phyloP scores from a whole-genome alignment of 2,888 invertebrate genomes.

The Cinara cedri region DNA sequence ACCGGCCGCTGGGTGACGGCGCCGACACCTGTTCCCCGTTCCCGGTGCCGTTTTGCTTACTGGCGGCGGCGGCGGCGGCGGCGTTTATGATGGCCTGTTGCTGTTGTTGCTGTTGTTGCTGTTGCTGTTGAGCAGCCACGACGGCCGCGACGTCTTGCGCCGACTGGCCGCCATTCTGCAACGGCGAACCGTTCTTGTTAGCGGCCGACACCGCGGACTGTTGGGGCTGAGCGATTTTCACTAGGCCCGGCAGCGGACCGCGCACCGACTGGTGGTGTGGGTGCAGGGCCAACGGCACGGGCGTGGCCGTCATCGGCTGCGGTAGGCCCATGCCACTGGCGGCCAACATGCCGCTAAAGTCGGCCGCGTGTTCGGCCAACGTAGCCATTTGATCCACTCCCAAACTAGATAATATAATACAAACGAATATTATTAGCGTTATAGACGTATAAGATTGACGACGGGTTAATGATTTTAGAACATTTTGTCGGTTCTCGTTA shows the following conservation, averaged over 20 bases:
- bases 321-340: constrained; percentile 60
- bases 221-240: constrained; percentile 56
- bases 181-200: constrained; percentile 62
- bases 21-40: constrained; percentile 65
- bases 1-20: constrained; percentile 62
- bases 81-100: constrained; percentile 59
- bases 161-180: constrained; percentile 62
- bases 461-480: not conserved
- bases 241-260: constrained; percentile 39
- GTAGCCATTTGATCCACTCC: constrained; percentile 61
- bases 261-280: constrained; percentile 57
- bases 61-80: constrained; percentile 62
- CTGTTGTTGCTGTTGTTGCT: constrained; percentile 63
- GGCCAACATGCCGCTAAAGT: constrained; percentile 61
- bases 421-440: not conserved
- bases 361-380: constrained; percentile 60
- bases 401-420: constrained; percentile 60
- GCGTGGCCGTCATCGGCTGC: constrained; percentile 59
- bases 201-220: constrained; percentile 62
- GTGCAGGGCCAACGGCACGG: constrained; percentile 53
- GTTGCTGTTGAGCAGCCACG: constrained; percentile 43
- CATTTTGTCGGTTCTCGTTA: not conserved
- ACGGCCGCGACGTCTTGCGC: constrained; percentile 58
- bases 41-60: constrained; percentile 64
- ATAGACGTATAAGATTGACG: too few species aligned